These are phyloP conservation scores for Sesamia nonagrioides DNA, from an alignment of 1,140 invertebrate genomes.

Conservation along the genomic window DNA sequence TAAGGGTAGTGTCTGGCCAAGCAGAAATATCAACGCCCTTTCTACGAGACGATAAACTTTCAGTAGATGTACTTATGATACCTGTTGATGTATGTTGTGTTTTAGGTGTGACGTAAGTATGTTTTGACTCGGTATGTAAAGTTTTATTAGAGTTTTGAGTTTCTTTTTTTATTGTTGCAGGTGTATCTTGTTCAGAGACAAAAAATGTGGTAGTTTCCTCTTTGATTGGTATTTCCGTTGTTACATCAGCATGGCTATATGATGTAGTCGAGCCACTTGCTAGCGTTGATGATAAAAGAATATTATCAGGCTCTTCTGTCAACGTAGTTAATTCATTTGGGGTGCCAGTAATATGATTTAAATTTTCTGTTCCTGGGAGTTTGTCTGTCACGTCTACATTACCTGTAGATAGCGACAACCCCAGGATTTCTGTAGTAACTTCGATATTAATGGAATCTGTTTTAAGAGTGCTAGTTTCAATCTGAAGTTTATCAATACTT, in stretches of 20 bases:
- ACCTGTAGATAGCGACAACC: neutral
- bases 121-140: neutral
- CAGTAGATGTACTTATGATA: conserved; percentile 68
- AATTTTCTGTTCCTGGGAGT: neutral
- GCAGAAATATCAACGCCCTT: conserved; percentile 82
- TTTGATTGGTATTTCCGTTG: neutral
- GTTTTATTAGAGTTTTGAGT: neutral
- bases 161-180: neutral
- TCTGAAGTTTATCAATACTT: neutral
- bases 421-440: neutral
- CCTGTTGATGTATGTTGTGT: conserved; percentile 60
- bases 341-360: neutral
- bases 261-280: neutral
- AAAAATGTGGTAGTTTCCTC: neutral
- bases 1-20: conserved; percentile 79
- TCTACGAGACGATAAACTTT: conserved; percentile 77
- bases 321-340: neutral
- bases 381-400: neutral
- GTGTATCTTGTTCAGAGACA: neutral
- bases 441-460: neutral
- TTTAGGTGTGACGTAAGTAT: conserved; percentile 35
- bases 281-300: neutral
- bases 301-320: neutral
- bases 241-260: neutral
- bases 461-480: neutral